Percentiles rank a stretch among this genome's conserved stretches.
These are phyloP conservation scores for Pristionchus pacificus DNA, from an alignment of 1,140 invertebrate genomes.

Conservation along the genomic window DNA sequence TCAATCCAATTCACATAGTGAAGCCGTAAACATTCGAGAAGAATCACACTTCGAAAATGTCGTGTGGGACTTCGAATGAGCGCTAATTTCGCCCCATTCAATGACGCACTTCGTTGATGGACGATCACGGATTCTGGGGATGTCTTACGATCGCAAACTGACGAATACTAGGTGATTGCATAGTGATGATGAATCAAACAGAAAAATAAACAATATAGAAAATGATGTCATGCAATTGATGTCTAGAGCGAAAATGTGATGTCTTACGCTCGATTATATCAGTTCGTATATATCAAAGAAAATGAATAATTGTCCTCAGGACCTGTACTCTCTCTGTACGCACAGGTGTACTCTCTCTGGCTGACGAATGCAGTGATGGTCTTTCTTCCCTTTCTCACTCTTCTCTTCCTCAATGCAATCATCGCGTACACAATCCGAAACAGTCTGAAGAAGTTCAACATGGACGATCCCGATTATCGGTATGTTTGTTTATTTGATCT, in stretches of 20 bases:
- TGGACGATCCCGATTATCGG: conserved; percentile 24
- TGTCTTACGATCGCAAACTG: too few species aligned
- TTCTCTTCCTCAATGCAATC: conserved; percentile 40
- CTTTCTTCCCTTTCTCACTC: conserved; percentile 40
- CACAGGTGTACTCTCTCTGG: conserved; percentile 39
- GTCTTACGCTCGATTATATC: neutral
- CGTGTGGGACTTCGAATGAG: too few species aligned
- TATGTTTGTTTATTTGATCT: too few species aligned
- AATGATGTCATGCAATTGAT: neutral
- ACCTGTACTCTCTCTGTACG: neutral
- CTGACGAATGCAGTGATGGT: conserved; percentile 44
- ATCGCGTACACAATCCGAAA: conserved; percentile 44
- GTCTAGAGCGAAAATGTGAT: neutral
- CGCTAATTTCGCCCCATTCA: too few species aligned
- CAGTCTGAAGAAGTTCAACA: conserved; percentile 26
- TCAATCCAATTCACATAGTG: too few species aligned
- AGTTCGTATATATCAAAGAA: neutral
- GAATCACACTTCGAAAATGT: too few species aligned
- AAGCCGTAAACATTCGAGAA: too few species aligned
- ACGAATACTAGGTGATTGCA: too few species aligned
- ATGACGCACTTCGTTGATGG: too few species aligned
- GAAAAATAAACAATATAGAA: neutral
- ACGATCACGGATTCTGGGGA: too few species aligned
- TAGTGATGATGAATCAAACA: too few species aligned
- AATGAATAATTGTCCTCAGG: neutral